These are phyloP conservation scores for Phaethornis superciliosus DNA, from an alignment of 2,113 vertebrate genomes.

Conservation along the genomic window DNA sequence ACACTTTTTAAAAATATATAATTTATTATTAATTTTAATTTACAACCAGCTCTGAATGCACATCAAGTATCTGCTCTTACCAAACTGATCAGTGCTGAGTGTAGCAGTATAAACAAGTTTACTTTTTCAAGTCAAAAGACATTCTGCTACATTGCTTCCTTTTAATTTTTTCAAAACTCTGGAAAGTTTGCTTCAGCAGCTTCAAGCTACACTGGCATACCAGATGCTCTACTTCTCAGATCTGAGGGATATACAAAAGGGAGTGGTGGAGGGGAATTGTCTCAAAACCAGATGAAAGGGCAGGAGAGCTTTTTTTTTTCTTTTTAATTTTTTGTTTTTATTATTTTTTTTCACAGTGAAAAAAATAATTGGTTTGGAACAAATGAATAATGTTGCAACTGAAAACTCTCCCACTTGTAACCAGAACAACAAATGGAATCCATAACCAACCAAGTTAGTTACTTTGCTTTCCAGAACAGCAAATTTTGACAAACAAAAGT, in stretches of 20 bases:
- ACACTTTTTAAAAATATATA: background rate
- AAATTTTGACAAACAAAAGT: background rate
- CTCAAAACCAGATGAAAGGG: background rate
- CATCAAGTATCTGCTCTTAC: background rate
- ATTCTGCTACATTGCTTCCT: background rate
- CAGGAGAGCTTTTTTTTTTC: background rate
- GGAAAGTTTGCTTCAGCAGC: background rate
- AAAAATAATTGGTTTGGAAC: background rate
- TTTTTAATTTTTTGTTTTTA: no score
- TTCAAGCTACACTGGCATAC: background rate
- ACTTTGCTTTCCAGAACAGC: conserved; percentile 19
- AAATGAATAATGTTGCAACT: background rate
- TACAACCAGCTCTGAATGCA: background rate
- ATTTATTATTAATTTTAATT: background rate
- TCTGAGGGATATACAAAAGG: background rate
- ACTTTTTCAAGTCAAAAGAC: background rate
- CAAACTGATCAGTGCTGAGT: background rate
- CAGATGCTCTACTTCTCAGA: background rate
- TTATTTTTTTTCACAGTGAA: background rate
- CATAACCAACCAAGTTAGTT: conserved; percentile 12
- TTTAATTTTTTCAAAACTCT: background rate
- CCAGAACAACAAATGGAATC: conserved; percentile 37
- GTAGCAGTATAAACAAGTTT: background rate
- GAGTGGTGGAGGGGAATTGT: background rate
- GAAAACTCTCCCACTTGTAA: conserved; percentile 20